phyloP scores from a whole-genome alignment of 2,113 vertebrate species.

The Pionites leucogaster region DNA sequence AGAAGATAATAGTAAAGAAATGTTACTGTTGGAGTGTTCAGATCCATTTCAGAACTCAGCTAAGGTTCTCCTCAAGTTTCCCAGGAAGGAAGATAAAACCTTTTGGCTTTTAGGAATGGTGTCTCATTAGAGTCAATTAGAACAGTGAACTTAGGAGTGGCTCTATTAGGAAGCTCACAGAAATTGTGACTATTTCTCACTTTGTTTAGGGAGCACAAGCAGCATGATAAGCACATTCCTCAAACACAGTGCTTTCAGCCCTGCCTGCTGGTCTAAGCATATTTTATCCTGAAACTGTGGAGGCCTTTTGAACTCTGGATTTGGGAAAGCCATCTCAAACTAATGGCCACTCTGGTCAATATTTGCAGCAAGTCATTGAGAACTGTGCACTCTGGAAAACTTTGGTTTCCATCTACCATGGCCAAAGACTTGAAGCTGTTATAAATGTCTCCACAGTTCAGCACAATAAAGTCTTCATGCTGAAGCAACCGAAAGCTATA shows the following conservation, averaged over 20 bases:
- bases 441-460: neutral
- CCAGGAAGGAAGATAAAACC: neutral
- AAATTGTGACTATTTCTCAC: neutral
- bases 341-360: neutral
- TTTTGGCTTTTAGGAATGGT: neutral
- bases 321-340: neutral
- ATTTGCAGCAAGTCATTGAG: neutral
- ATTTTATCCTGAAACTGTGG: neutral
- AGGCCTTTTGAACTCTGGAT: neutral
- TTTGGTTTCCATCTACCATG: neutral
- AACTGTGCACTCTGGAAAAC: neutral
- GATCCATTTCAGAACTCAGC: neutral
- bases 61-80: neutral
- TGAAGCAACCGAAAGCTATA: neutral
- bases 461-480: neutral
- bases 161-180: neutral
- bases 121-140: neutral
- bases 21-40: neutral
- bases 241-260: neutral
- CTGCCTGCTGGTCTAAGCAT: neutral
- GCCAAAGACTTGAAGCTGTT: neutral
- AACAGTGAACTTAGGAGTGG: neutral
- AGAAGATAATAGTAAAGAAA: neutral
- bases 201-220: neutral
- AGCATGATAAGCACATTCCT: neutral